phyloP scores from a whole-genome alignment of 2,113 vertebrate genomes.

The Scomber colias region DNA sequence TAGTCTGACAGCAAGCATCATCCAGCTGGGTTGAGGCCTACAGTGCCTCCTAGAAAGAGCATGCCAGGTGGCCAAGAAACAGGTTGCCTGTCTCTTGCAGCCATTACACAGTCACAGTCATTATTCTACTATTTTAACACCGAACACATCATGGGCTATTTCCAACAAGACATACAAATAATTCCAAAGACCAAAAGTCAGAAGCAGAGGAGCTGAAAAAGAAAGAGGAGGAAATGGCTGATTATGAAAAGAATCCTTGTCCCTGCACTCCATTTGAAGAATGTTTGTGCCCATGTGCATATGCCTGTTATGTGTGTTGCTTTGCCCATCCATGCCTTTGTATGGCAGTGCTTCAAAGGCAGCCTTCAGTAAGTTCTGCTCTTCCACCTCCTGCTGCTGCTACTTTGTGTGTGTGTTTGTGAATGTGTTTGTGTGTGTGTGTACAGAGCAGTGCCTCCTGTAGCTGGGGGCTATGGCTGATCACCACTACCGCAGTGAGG shows the following conservation, averaged over 20 bases:
- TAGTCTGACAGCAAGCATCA: conserved; percentile 68
- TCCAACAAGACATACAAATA: conserved; percentile 50
- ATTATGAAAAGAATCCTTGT: conserved; percentile 60
- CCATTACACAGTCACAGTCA: conserved; percentile 41
- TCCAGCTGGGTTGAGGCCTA: conserved; percentile 78
- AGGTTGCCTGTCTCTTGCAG: conserved; percentile 55
- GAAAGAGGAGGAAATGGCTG: conserved; percentile 55
- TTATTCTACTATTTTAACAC: conserved; percentile 43
- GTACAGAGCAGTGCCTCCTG: conserved; percentile 57
- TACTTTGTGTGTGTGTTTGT: conserved; percentile 57
- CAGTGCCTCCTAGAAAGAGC: conserved; percentile 59
- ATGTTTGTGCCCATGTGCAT: conserved; percentile 36
- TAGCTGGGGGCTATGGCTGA: conserved; percentile 68
- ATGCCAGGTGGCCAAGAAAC: conserved; percentile 72
- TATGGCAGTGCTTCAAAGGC: conserved; percentile 72
- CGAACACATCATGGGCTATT: conserved; percentile 37
- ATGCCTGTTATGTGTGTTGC: conserved; percentile 56
- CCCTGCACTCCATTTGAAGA: conserved; percentile 44
- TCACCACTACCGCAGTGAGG: conserved; percentile 65
- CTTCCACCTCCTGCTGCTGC: conserved; percentile 68
- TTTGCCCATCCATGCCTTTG: conserved; percentile 64
- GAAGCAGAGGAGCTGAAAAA: conserved; percentile 34
- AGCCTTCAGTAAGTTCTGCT: conserved; percentile 67
- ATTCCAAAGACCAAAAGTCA: conserved; percentile 49
- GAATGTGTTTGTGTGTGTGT: conserved; percentile 35